Conservation (phyloP, 2,888 invertebrate genomes). For the Pristionchus japonicus region DNA sequence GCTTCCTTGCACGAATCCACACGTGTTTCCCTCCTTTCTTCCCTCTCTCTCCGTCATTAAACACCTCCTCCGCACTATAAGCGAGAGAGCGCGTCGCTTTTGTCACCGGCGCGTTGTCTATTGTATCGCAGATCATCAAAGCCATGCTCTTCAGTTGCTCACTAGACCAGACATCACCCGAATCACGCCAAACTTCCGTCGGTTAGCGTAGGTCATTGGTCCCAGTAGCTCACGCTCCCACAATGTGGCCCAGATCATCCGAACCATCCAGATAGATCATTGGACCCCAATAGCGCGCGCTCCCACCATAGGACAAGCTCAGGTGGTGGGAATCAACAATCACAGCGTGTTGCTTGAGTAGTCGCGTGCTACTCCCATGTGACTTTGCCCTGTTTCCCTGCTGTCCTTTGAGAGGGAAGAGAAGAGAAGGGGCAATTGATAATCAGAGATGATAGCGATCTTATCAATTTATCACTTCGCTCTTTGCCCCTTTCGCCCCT, state of each 20-base stretch:
- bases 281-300: not conserved
- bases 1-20: not conserved
- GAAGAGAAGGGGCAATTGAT: not conserved
- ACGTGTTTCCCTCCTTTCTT: not conserved
- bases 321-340: not conserved
- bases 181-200: too few relatives aligned
- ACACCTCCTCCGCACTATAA: not conserved
- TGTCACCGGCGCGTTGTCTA: not conserved
- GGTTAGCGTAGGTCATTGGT: not conserved
- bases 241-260: not conserved
- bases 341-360: not conserved
- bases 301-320: not conserved
- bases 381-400: conserved; percentile 6
- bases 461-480: not conserved
- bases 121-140: not conserved
- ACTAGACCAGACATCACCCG: too few relatives aligned
- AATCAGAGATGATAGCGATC: not conserved
- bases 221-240: too few relatives aligned
- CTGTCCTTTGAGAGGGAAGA: not conserved
- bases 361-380: not conserved
- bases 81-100: not conserved
- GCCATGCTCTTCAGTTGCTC: too few relatives aligned
- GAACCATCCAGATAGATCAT: not conserved
- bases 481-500: not conserved
- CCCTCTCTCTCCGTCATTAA: not conserved